These are phyloP conservation scores for Anarrhichthys ocellatus DNA, from an alignment of 2,113 vertebrate species.

Conservation along the genomic window DNA sequence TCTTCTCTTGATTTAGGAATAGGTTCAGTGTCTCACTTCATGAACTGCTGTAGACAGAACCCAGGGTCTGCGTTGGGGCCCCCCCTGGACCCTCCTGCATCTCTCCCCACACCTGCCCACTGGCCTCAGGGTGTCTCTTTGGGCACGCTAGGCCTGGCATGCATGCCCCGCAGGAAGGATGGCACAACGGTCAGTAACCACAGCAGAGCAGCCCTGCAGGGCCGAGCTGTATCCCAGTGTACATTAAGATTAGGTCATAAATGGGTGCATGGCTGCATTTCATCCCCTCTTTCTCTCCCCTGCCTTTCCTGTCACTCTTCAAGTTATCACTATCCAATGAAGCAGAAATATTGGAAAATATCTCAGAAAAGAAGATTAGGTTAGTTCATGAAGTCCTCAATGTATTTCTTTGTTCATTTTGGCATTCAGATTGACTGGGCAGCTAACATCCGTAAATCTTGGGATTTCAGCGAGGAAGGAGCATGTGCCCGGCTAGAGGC, in stretches of 20 bases:
- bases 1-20: slow-evolving; percentile 70
- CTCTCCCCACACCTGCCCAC: slow-evolving; percentile 70
- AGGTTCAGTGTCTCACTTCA: slow-evolving; percentile 83
- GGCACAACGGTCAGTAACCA: slow-evolving; percentile 74
- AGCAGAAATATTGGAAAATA: neutral
- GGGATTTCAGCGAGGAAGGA: slow-evolving; percentile 84
- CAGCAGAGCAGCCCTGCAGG: neutral
- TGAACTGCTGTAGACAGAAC: slow-evolving; percentile 81
- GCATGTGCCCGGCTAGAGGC: slow-evolving; percentile 71
- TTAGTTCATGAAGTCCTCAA: neutral
- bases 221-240: neutral
- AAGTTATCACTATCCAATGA: neutral
- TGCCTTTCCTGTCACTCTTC: neutral
- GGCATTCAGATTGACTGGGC: slow-evolving; percentile 81
- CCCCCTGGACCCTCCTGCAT: slow-evolving; percentile 72
- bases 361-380: neutral
- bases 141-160: slow-evolving; percentile 71
- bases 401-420: slow-evolving; percentile 19
- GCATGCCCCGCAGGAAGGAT: slow-evolving; percentile 82
- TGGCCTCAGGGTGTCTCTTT: slow-evolving; percentile 74
- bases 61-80: slow-evolving; percentile 58
- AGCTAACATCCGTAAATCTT: slow-evolving; percentile 76
- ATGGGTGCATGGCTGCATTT: neutral
- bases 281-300: neutral
- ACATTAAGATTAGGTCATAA: neutral